Conservation (phyloP, 2,113 vertebrate genomes). For the Varanus salvator region DNA sequence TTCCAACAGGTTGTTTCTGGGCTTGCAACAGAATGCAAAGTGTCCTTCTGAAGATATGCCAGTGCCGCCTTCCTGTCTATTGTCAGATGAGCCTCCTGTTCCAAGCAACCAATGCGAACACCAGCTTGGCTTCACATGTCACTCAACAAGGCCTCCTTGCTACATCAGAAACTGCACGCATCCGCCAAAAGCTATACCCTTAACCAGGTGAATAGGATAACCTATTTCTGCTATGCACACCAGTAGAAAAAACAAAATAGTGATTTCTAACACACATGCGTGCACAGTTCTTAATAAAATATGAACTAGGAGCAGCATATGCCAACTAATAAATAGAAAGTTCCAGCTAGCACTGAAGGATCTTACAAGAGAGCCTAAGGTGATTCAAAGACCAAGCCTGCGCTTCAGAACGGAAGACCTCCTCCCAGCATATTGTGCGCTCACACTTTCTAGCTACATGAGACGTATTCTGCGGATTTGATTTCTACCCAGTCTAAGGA, state of each 20-base stretch:
- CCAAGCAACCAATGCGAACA: rapidly evolving
- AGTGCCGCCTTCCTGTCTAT: neutral
- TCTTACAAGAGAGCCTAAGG: slow-evolving; percentile 39
- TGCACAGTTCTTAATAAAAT: neutral
- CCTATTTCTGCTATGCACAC: slow-evolving; percentile 56
- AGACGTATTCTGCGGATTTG: neutral
- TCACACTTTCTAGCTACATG: no score
- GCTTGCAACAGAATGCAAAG: slow-evolving; percentile 42
- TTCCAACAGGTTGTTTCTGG: slow-evolving; percentile 51
- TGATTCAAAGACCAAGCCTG: neutral
- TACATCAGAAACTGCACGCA: slow-evolving; percentile 38
- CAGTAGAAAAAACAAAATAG: neutral
- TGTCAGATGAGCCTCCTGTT: neutral
- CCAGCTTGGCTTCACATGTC: slow-evolving; percentile 23
- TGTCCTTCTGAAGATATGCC: slow-evolving; percentile 21
- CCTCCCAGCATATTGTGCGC: neutral
- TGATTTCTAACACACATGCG: slow-evolving; percentile 10
- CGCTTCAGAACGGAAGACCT: neutral
- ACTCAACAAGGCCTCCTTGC: slow-evolving; percentile 40
- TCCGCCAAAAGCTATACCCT: slow-evolving; percentile 66
- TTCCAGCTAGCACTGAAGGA: slow-evolving; percentile 22
- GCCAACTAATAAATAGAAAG: neutral
- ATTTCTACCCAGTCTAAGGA: neutral
- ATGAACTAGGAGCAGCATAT: neutral
- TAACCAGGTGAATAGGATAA: slow-evolving; percentile 42